Base-by-base conservation (phyloP, 2,888 invertebrate species). In the Drosophila diplacantha region DNA sequence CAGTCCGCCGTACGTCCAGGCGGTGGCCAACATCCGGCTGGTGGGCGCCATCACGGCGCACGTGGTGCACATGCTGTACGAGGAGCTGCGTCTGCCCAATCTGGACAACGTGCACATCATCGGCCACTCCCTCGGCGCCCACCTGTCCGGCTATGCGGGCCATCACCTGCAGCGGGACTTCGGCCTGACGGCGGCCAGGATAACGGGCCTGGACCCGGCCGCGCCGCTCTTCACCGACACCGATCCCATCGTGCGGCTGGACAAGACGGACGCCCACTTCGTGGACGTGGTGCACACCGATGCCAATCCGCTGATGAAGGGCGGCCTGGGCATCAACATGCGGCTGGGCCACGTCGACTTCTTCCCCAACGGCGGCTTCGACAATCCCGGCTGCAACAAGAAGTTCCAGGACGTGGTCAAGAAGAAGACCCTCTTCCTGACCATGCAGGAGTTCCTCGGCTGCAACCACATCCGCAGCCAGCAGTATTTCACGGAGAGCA, bases 271-370 rank as follows among this genome's bases (percentile, higher is more conserved):
- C 83, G 98, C 97, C 0, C 90, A 92, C 65, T 97, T 93, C 85
- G 97, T 98, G 1, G 97, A 97, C 82, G 92, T 95, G 18, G 93
- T 97, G 71, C 97, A 98, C 86, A 95, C 96, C 5, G 96, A 97
- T 85, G 93, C 93, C 1, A 91, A 92, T 86, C 93, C 93, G 7
- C 91, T 95, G 74, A 93, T 95, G 75, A 92, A 91, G 73, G 93
- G 93, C 56, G 93, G 93, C 53, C 90, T 96, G 57, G 97, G 97
- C 11, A 93, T 96, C 85, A 91, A 92, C 8, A 94, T 95, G 81
- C 91, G 93, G 0, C 92, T 95, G 44, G 97, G 96, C 0, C 96
- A 97, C 86, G 93, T 96, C 5, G 97, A 97, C 87, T 97, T 96
- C 88, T 97, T 93, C 86, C 96, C 96, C 0, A 97, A 97, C 85